These are phyloP conservation scores for Trematomus loennbergii DNA, from an alignment of 2,113 vertebrate species.

Conservation along the genomic window DNA sequence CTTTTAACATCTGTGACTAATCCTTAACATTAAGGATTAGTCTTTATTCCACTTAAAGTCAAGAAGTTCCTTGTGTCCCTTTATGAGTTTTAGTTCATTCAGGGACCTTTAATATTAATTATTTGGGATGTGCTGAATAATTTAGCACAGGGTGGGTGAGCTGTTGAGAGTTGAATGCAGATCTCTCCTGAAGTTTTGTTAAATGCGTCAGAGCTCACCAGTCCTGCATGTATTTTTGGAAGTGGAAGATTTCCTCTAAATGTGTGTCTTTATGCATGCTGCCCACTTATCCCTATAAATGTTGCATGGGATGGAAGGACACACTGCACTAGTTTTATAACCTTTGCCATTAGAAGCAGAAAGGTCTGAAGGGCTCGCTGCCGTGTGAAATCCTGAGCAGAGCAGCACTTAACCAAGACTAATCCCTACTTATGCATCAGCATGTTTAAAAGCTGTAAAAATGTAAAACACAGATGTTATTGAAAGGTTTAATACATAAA, in stretches of 20 bases:
- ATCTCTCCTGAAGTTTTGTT: slow-evolving; percentile 47
- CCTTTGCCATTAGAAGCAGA: slow-evolving; percentile 12
- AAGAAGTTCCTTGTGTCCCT: slow-evolving; percentile 1
- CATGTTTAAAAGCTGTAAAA: slow-evolving; percentile 6
- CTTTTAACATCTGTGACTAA: slow-evolving; percentile 23
- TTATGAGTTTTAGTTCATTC: slow-evolving; percentile 35
- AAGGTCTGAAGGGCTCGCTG: slow-evolving; percentile 40
- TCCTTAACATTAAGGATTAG: slow-evolving; percentile 19
- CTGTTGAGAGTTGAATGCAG: slow-evolving; percentile 44
- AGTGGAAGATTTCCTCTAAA: slow-evolving; percentile 38
- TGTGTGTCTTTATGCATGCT: slow-evolving; percentile 61
- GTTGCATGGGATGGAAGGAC: slow-evolving; percentile 50
- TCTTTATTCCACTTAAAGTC: slow-evolving; percentile 13
- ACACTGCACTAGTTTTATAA: background rate
- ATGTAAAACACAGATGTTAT: slow-evolving; percentile 13
- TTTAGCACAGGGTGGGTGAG: slow-evolving; percentile 31
- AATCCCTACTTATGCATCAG: slow-evolving; percentile 51
- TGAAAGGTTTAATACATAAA: background rate
- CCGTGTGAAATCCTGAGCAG: slow-evolving; percentile 55
- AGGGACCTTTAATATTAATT: slow-evolving; percentile 62
- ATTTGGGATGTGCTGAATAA: slow-evolving; percentile 72
- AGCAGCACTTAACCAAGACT: slow-evolving; percentile 34
- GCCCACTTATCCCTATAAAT: slow-evolving; percentile 59
- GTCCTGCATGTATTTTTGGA: slow-evolving; percentile 36
- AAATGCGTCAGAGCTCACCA: slow-evolving; percentile 17